Base-by-base conservation (phyloP, 1,140 invertebrate genomes). In the Ylistrum balloti region DNA sequence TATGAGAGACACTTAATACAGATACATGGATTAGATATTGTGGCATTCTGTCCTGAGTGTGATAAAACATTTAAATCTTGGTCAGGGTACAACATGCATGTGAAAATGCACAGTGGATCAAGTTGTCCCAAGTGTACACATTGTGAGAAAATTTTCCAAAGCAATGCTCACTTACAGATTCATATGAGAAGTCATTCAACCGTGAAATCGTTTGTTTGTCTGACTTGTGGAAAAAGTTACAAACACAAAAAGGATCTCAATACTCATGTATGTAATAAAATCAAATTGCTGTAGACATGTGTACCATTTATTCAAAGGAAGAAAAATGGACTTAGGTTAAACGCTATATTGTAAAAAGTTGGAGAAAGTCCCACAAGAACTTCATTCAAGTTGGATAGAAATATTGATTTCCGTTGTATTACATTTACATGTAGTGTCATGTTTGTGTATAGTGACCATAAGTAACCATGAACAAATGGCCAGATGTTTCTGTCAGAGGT, bases 141-240 rank as follows among this genome's bases (percentile, higher is more conserved):
- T 74, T 74, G 56, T 74, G 56, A 74, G 22, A 74, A 74, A 74
- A 28, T n/a, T n/a, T 74, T 74, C n/a, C 56, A 74, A 28, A 74
- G 56, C 28, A 74, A 74, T 74, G 56, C 56, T 28, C 56, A 74
- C n/a, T 17, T 74, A 5, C 56, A 74, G 56, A 74, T 74, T 74
- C 56, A 74, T 74, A 74, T 74, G 56, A 74, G 56, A 74, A 74
- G 56, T n/a, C 56, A 74, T 74, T 74, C 56, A 74, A 28, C 56
- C n/a, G 56, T 74, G n/a, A 74, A 74, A 28, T 28, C 56, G 28
- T 74, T 74, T 74, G 56, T 74, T 74, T 74, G 56, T 74, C 2
- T 17, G 22, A 5, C 17, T 1, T 74, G 56, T 74, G 56, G 56
- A 7, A 74, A 74, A 74, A 74, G 56, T n/a, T 74, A 74, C 22